These are phyloP conservation scores for Homalodisca vitripennis DNA, from an alignment of 1,140 invertebrate genomes.

Conservation along the genomic window DNA sequence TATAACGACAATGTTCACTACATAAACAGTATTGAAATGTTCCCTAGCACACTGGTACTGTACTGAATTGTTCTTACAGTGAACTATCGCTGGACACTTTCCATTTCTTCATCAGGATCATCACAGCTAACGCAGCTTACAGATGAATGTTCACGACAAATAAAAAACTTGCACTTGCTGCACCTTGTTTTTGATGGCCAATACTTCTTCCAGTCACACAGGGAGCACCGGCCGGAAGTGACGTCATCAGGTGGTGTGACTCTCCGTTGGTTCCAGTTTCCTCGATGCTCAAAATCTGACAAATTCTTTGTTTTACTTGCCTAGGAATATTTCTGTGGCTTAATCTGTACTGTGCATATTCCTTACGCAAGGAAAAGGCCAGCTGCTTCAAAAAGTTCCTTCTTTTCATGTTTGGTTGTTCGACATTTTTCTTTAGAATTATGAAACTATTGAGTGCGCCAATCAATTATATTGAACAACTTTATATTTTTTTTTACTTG, in stretches of 20 bases:
- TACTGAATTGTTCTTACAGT: no score
- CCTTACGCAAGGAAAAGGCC: neutral
- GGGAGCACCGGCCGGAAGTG: neutral
- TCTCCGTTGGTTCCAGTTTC: no score
- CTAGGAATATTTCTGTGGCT: no score
- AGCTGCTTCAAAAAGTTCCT: constrained; percentile 9
- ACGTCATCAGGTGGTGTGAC: neutral
- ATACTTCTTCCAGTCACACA: constrained; percentile 1
- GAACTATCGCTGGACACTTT: no score
- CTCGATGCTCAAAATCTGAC: neutral
- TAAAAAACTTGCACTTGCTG: neutral
- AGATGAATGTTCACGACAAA: neutral
- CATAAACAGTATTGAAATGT: no score
- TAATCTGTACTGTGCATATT: neutral
- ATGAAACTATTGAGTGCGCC: constrained; percentile 40
- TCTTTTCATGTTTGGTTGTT: neutral
- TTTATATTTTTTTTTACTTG: no score
- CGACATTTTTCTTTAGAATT: neutral
- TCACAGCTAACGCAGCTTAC: neutral
- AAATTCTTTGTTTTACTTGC: neutral
- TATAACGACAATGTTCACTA: no score
- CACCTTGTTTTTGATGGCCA: neutral
- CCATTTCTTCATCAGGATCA: neutral
- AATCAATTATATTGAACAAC: no score
- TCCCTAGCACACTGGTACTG: no score